Conservation (phyloP, 2,888 invertebrate species). For the Candidula unifasciata region DNA sequence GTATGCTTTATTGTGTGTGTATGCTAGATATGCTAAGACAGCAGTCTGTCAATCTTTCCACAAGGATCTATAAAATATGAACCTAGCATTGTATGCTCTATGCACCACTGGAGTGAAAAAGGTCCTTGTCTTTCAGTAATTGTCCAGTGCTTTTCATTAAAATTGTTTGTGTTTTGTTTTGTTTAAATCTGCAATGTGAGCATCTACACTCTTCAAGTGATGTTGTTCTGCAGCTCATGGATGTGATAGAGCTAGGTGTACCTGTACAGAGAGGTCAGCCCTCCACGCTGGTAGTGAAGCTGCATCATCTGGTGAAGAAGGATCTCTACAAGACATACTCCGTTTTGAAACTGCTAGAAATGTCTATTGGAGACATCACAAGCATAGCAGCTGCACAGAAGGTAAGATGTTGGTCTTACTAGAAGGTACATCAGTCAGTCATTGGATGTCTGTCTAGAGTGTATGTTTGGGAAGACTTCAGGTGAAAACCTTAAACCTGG, state of each 20-base stretch:
- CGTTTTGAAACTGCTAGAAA: constrained; percentile 29
- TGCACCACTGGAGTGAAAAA: too few relatives aligned
- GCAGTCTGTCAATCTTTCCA: too few relatives aligned
- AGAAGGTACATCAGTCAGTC: neutral
- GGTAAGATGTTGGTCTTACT: constrained; percentile 5
- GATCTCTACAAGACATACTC: constrained; percentile 35
- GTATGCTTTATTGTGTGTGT: too few relatives aligned
- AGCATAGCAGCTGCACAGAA: neutral
- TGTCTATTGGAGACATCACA: constrained; percentile 21
- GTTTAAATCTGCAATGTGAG: too few relatives aligned
- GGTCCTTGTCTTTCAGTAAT: too few relatives aligned
- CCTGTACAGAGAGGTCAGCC: neutral
- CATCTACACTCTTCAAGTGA: neutral
- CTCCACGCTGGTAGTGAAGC: neutral
- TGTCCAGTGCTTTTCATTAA: too few relatives aligned
- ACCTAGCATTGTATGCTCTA: too few relatives aligned
- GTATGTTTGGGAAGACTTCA: too few relatives aligned
- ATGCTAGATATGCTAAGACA: too few relatives aligned
- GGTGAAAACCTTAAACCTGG: too few relatives aligned
- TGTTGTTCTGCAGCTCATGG: constrained; percentile 2
- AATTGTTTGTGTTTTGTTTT: too few relatives aligned
- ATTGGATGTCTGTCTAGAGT: neutral
- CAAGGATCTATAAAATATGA: too few relatives aligned
- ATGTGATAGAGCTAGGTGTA: constrained; percentile 26
- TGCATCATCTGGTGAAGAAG: neutral